These are phyloP conservation scores for Leptobrachium ailaonicum DNA, from an alignment of 2,113 vertebrate species.

Conservation along the genomic window DNA sequence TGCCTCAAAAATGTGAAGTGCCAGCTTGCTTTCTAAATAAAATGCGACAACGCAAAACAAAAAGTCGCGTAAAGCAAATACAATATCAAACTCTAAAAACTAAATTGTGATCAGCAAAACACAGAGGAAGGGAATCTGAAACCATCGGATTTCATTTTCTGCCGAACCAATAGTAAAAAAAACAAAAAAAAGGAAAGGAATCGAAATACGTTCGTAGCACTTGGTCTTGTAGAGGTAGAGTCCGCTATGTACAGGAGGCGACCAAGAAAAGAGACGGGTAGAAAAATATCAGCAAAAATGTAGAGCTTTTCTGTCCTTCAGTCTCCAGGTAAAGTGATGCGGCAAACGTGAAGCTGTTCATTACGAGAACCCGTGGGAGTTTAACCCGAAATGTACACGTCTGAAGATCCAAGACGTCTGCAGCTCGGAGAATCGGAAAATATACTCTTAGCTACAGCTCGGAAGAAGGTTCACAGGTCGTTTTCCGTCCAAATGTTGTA, in stretches of 20 bases:
- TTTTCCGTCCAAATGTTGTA: not conserved
- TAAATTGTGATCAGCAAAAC: conserved; percentile 57
- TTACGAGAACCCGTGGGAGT: conserved; percentile 55
- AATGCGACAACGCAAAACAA: not conserved
- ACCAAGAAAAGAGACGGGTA: conserved; percentile 72
- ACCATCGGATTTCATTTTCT: not conserved
- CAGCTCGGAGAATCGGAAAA: conserved; percentile 50
- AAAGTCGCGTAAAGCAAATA: too few relatives aligned
- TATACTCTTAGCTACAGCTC: conserved; percentile 57
- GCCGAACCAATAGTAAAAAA: conserved; percentile 37
- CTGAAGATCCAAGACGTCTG: conserved; percentile 29
- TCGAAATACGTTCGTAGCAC: conserved; percentile 65
- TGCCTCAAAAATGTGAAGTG: conserved; percentile 13
- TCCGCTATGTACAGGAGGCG: conserved; percentile 68
- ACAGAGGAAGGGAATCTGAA: conserved; percentile 57
- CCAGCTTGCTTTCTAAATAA: not conserved
- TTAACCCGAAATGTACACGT: conserved; percentile 41
- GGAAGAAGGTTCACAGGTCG: not conserved
- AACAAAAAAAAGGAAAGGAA: conserved; percentile 54
- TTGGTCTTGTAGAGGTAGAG: conserved; percentile 72
- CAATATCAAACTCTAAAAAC: conserved; percentile 62
- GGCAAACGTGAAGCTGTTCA: conserved; percentile 52
- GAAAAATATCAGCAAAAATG: conserved; percentile 61
- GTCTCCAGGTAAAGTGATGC: conserved; percentile 42
- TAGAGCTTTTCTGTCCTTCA: not conserved